Evolutionary conservation across 2,888 invertebrate genomes (phyloP).

Genomic region (Dolomedes plantarius): DNA sequence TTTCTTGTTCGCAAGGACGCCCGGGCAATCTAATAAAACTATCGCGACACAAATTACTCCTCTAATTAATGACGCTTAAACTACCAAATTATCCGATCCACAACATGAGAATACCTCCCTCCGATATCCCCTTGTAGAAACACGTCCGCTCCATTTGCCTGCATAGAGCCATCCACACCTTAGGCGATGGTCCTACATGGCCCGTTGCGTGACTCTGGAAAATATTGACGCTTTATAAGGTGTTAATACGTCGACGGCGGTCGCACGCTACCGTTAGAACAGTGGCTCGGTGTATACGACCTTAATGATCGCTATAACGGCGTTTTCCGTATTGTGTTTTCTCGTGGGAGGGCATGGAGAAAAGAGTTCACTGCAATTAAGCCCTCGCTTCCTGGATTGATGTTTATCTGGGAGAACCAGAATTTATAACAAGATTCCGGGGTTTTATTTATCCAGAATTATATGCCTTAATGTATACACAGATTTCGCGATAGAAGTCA

Average conservation of each 20-base stretch:
- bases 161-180: not conserved
- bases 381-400: slow-evolving; percentile 18
- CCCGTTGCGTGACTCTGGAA: slow-evolving; percentile 17
- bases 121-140: not conserved
- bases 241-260: slow-evolving; percentile 23
- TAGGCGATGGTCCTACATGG: not conserved
- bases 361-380: slow-evolving; percentile 19
- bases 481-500: not conserved
- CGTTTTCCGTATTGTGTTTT: slow-evolving; percentile 16
- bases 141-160: not conserved
- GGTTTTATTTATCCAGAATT: not conserved
- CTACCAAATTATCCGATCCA: not conserved
- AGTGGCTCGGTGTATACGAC: not conserved
- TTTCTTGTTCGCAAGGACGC: not conserved
- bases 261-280: slow-evolving; percentile 26
- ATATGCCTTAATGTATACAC: not conserved
- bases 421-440: slow-evolving; percentile 9
- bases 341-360: slow-evolving; percentile 13
- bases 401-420: not conserved
- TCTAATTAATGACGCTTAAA: not conserved
- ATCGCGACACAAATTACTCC: not conserved
- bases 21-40: not conserved
- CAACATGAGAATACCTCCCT: not conserved
- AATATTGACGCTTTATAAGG: slow-evolving; percentile 27
- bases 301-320: not conserved